These are phyloP conservation scores for Agrotis segetum DNA, from an alignment of 2,888 invertebrate species.

Conservation along the genomic window DNA sequence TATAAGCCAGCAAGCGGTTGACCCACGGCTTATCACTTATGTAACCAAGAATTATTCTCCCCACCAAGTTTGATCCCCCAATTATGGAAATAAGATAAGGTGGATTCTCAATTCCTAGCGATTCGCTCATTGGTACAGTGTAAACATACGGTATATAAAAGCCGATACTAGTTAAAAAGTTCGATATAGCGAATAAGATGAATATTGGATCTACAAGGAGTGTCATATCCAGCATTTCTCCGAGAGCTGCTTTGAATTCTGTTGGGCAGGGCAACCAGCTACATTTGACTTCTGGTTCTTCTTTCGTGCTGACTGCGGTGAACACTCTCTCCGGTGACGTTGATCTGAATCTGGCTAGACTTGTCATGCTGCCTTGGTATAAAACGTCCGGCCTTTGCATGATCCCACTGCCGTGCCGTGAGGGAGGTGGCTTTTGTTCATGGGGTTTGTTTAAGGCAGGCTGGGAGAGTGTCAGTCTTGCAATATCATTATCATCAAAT, in stretches of 20 bases:
- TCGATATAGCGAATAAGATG: conserved; percentile 97
- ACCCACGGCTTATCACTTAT: conserved; percentile 97
- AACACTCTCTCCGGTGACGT: conserved; percentile 86
- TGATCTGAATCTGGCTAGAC: conserved; percentile 90
- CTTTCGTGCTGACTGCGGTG: conserved; percentile 70
- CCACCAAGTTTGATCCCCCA: conserved; percentile 97
- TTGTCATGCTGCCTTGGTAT: conserved; percentile 94
- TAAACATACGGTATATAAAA: conserved; percentile 98
- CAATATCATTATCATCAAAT: conserved; percentile 82
- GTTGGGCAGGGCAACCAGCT: conserved; percentile 92
- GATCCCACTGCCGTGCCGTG: conserved; percentile 93
- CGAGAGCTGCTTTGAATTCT: conserved; percentile 93
- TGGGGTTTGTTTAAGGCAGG: conserved; percentile 91
- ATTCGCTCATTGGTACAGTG: conserved; percentile 94
- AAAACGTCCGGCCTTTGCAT: conserved; percentile 97
- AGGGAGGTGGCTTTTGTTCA: conserved; percentile 77
- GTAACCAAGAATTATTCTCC: conserved; percentile 96
- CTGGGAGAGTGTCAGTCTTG: conserved; percentile 93
- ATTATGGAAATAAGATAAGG: conserved; percentile 95
- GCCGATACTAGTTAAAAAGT: conserved; percentile 98
- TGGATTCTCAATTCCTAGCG: conserved; percentile 91
- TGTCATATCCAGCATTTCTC: conserved; percentile 96
- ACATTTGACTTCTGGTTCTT: conserved; percentile 86
- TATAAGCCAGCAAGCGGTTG: conserved; percentile 97
- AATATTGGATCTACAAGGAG: conserved; percentile 96